Conservation (phyloP, 64 coral and sea anemone species). For the Orbicella faveolata region DNA sequence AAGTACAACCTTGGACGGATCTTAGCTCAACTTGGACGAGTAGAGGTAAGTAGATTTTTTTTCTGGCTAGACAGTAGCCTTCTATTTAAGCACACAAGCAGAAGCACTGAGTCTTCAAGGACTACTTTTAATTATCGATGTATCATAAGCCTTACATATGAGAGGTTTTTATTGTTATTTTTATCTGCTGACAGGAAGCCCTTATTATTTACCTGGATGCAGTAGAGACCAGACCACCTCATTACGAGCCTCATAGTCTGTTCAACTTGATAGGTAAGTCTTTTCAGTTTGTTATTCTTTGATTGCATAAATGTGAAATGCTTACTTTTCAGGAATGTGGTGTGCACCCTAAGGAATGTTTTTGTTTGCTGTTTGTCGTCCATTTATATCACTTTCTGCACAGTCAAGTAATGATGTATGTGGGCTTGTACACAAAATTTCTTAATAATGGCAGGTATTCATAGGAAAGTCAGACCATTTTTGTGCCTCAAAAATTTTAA, state of each 20-base stretch:
- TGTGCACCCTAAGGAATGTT: no score
- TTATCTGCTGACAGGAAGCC: conserved; percentile 45
- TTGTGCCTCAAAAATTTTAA: no score
- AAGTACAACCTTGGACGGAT: conserved; percentile 91
- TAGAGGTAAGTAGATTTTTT: conserved; percentile 32
- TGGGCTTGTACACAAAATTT: no score
- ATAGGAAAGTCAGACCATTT: no score
- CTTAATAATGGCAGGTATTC: no score
- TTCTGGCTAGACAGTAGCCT: background rate
- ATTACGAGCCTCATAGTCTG: conserved; percentile 88
- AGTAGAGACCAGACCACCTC: conserved; percentile 67
- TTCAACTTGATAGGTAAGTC: conserved; percentile 82
- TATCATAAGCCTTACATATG: background rate
- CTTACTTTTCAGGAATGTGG: background rate
- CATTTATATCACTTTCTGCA: no score
- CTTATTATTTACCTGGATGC: conserved; percentile 73
- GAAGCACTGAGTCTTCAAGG: no score
- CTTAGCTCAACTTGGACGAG: conserved; percentile 48
- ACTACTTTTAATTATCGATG: no score
- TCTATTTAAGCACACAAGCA: no score
- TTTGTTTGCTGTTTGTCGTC: no score
- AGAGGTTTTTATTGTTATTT: background rate
- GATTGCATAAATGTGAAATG: no score
- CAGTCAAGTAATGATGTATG: no score
- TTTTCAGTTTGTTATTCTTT: background rate